Base-by-base conservation (phyloP, 2,797 vertebrate species). In the Sciurus vulgaris region DNA sequence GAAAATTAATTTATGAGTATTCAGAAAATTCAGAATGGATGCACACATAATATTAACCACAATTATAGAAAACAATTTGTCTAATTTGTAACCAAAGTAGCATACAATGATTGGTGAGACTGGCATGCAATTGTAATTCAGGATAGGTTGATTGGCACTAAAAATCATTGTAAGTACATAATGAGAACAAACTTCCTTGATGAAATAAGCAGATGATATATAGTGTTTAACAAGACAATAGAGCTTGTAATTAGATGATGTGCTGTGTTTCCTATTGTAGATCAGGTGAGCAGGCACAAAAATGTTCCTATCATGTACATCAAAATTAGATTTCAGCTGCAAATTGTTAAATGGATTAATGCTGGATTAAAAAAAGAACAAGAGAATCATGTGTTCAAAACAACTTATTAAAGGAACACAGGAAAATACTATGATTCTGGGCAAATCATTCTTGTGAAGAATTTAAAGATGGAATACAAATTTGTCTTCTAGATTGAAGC, bases 121-220 rank as follows among this genome's bases (percentile, higher is more conserved):
- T 91, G 69, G 12, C 17, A 0, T 89, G 51, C 51, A 47, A 65
- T 63, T 92, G 49, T 63, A 93, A 77, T 96, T 96, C 91, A 94
- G 70, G 8, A 86, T 63, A 86, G 63, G 47, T 83, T 97, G 88
- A 96, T 93, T 96, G 95, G 51, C 92, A 96, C 78, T 95, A 91
- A 97, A 93, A 96, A 81, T 87, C 94, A 92, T 93, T 94, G 38
- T 85, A 94, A 96, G 95, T 96, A 77, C 47, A 77, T 95, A 93
- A 93, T 24, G 59, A 84, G 86, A 96, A 92, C 83, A 96, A 84
- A 91, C 51, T 89, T 89, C 17, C 63, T 88, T 84, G 78, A 97
- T 95, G 91, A 92, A 95, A 96, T 83, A 94, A 95, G 49, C 49
- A 74, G 74, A 91, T 95, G 88, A 91, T 73, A 67, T 65, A 81